These are phyloP conservation scores for Caenorhabditis doughertyi DNA, from an alignment of 2,888 invertebrate species.

Conservation along the genomic window DNA sequence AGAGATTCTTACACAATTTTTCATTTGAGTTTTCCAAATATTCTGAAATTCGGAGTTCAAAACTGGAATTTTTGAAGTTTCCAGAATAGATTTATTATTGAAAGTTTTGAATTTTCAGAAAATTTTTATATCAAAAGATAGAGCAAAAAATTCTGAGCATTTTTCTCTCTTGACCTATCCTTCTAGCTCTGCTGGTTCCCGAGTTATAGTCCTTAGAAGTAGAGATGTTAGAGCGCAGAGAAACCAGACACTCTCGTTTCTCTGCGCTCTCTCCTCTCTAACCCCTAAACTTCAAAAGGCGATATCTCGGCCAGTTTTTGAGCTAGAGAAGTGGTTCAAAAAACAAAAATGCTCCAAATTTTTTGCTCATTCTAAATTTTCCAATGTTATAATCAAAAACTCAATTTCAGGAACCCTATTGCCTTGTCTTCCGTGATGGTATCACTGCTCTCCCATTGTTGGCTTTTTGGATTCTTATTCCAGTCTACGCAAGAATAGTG, in stretches of 20 bases:
- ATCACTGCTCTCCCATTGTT: slow-evolving; percentile 46
- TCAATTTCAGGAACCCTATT: slow-evolving; percentile 55
- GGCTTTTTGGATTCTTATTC: slow-evolving; percentile 45
- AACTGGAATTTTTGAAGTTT: too few species aligned
- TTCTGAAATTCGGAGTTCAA: too few species aligned
- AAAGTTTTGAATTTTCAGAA: background rate
- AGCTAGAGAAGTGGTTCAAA: background rate
- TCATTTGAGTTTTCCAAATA: too few species aligned
- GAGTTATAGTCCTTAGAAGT: background rate
- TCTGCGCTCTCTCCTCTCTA: background rate
- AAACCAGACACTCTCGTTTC: background rate
- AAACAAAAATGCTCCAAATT: background rate
- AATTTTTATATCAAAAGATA: background rate
- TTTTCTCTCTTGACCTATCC: background rate
- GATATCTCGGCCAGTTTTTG: too few species aligned
- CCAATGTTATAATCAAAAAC: too few species aligned
- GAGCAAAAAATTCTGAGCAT: background rate
- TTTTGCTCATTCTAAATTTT: background rate
- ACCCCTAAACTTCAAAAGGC: too few species aligned
- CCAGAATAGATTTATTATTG: background rate
- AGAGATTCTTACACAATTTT: too few species aligned
- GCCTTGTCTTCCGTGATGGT: slow-evolving; percentile 53
- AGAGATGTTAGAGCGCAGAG: background rate
- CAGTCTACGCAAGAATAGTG: slow-evolving; percentile 37
- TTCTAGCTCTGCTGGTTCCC: background rate